Conservation (phyloP, 2,113 vertebrate genomes). For the Notiomystis cincta region DNA sequence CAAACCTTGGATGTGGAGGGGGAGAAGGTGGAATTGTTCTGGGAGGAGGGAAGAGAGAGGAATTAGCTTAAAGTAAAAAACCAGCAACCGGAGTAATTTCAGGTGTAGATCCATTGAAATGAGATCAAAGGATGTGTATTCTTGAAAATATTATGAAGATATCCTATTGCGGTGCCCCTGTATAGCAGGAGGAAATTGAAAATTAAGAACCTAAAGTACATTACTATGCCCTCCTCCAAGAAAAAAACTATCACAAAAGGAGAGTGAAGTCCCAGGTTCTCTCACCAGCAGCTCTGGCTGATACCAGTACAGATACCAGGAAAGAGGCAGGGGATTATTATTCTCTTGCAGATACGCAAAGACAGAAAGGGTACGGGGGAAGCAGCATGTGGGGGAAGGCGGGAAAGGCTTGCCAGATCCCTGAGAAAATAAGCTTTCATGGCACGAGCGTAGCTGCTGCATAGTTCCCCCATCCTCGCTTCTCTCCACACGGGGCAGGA, state of each 20-base stretch:
- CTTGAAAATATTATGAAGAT: neutral
- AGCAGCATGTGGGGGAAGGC: neutral
- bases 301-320: neutral
- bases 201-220: neutral
- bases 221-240: neutral
- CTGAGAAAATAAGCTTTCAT: neutral
- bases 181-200: neutral
- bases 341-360: neutral
- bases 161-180: neutral
- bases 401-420: neutral
- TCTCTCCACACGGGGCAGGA: conserved; percentile 6
- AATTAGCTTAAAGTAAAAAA: neutral
- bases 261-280: neutral
- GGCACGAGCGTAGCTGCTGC: neutral
- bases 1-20: neutral
- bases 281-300: neutral
- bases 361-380: neutral
- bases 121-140: neutral
- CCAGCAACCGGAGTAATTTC: neutral
- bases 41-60: neutral
- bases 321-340: neutral
- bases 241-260: neutral
- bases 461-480: neutral
- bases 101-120: conserved; percentile 22
- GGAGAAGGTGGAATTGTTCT: neutral